A percentile compares a stretch with the other conserved stretches of the same genome.
phyloP scores from a whole-genome alignment of 2,113 vertebrate genomes.

The Tragelaphus buxtoni region DNA sequence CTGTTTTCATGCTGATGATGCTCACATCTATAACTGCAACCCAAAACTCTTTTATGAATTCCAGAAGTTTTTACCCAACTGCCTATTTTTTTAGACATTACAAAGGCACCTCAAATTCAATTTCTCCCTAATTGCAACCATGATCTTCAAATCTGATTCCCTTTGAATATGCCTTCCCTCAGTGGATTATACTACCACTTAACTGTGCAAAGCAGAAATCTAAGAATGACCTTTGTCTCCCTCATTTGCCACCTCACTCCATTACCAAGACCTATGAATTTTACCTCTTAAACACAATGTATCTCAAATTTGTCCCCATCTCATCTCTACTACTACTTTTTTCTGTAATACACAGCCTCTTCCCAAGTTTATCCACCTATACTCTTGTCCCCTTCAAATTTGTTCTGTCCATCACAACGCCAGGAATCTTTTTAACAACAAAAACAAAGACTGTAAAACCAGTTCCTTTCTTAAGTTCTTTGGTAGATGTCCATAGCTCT shows the following conservation, averaged over 20 bases:
- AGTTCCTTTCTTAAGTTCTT: not conserved
- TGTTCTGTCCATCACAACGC: not conserved
- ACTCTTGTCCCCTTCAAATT: not conserved
- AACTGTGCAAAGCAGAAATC: not conserved
- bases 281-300: not conserved
- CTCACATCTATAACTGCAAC: not conserved
- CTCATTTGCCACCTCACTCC: not conserved
- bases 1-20: not conserved
- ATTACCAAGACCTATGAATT: not conserved
- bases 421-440: not conserved
- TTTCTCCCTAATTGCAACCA: not conserved
- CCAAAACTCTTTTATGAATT: not conserved
- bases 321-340: not conserved
- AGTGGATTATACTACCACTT: not conserved
- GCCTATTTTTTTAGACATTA: not conserved
- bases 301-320: not conserved
- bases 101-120: not conserved
- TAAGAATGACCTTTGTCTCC: not conserved
- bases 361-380: not conserved
- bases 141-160: not conserved
- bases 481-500: not conserved
- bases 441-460: not conserved
- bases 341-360: not conserved
- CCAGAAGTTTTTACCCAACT: not conserved
- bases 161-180: not conserved